phyloP scores from a whole-genome alignment of 2,113 vertebrate species.

The Gallinago paraguaiae region DNA sequence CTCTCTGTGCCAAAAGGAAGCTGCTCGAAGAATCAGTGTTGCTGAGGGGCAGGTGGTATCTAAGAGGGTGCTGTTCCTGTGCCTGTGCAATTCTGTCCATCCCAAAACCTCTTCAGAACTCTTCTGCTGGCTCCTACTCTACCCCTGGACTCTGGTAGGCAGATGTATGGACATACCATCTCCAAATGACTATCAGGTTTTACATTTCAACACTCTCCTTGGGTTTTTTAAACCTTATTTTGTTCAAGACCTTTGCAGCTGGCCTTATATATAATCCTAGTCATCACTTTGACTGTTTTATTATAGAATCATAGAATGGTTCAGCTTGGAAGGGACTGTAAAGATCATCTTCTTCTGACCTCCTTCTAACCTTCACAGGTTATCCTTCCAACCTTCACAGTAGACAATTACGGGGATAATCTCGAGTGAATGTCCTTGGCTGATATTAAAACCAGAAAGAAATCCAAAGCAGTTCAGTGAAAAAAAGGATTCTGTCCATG shows the following conservation, averaged over 20 bases:
- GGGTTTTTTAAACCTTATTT: background rate
- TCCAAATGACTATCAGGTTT: background rate
- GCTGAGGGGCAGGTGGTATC: background rate
- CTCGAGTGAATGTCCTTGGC: background rate
- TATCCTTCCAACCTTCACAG: background rate
- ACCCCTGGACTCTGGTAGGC: background rate
- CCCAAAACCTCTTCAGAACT: background rate
- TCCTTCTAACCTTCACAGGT: background rate
- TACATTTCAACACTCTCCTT: background rate
- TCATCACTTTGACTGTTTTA: background rate
- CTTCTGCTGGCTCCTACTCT: background rate
- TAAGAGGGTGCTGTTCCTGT: background rate
- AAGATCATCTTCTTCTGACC: background rate
- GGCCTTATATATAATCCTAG: background rate
- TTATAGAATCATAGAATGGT: background rate
- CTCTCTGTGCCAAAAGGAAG: background rate
- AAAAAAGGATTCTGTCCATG: background rate
- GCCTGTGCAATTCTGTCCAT: background rate
- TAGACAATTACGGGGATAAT: background rate
- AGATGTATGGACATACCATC: accelerated
- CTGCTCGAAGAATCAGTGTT: background rate
- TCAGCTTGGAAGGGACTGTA: background rate
- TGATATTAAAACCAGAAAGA: background rate
- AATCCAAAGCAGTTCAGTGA: background rate
- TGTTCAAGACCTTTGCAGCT: background rate